Evolutionary conservation across 2,888 invertebrate genomes (phyloP).

Genomic region (Gymnoscelis rufifasciata): DNA sequence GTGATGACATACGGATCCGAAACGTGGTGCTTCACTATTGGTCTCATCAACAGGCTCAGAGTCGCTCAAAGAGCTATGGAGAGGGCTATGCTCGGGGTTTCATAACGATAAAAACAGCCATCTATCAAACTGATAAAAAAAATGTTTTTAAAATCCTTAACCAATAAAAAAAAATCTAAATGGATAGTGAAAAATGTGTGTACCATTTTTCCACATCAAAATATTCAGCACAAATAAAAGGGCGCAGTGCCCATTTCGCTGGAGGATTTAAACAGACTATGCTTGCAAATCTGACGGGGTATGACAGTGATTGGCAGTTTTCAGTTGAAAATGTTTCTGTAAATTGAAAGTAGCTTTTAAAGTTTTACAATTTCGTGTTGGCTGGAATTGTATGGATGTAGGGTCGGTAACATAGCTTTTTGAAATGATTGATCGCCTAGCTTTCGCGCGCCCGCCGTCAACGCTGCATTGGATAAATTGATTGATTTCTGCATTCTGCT

Average conservation of each 20-base stretch:
- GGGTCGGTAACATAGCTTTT: constrained; percentile 7
- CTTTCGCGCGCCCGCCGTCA: constrained; percentile 14
- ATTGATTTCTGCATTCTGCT: constrained; percentile 17
- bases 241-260: neutral
- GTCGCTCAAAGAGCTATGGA: too few species aligned
- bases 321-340: constrained; percentile 4
- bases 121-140: too few species aligned
- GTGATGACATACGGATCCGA: too few species aligned
- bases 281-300: constrained; percentile 6
- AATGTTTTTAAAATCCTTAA: too few species aligned
- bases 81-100: too few species aligned
- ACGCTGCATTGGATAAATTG: constrained; percentile 23
- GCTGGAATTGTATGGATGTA: neutral
- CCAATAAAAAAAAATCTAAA: too few species aligned
- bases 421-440: constrained; percentile 22
- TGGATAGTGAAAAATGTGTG: neutral
- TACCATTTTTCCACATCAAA: neutral
- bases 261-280: constrained; percentile 1
- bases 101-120: too few species aligned
- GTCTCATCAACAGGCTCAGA: too few species aligned
- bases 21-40: too few species aligned
- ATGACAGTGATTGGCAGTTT: constrained; percentile 9
- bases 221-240: neutral
- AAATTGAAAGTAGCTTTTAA: neutral
- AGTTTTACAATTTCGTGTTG: neutral